Base-by-base conservation (phyloP, 2,797 vertebrate species). In the Sebastes steindachneri region DNA sequence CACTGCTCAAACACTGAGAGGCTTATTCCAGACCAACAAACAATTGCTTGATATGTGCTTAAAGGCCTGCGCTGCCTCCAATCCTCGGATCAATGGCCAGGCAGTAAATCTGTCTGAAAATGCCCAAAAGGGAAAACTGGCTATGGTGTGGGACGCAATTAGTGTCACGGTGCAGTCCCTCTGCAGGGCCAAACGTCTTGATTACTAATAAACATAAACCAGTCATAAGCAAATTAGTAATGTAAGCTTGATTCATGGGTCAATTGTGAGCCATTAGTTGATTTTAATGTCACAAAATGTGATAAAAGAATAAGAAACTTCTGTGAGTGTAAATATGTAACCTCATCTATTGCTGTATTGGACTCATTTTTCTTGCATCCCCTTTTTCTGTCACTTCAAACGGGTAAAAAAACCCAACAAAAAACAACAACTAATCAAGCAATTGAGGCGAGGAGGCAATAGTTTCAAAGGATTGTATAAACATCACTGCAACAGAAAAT, bases 81-180 rank as follows among this genome's bases (percentile, higher is more conserved):
- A 84, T 83, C 84, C 79, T 68, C 23, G 77, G 90, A 92, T 91
- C 90, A 91, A 90, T 91, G 76, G 82, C 45, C 55, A 55, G 73
- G 25, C 57, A 51, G 55, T 45, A 90, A 93, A 94, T 93, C 92
- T 59, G 89, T 93, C 91, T 93, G 86, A 93, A 94, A 94, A 94
- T 92, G 86, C 77, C 87, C 74, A 86, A 90, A 82, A 15, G 35
- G 73, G 68, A 80, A 84, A 86, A 82, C 28, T 67, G 75, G 66
- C 66, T 21, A 9, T 35, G 31, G 86, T 81, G 23, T 83, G 73
- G 75, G 75, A n/a, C 59, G 1, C 65, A 81, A 76, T 85, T 75
- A 84, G 67, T 86, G 80, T 81, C 73, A 77, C 3, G 1, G 54
- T 59, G 65, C 59, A 78, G 77, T 77, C 62, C 66, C 67, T 85